Evolutionary conservation across 2,888 invertebrate genomes (phyloP).

Genomic region (Cheilosia scutellata): DNA sequence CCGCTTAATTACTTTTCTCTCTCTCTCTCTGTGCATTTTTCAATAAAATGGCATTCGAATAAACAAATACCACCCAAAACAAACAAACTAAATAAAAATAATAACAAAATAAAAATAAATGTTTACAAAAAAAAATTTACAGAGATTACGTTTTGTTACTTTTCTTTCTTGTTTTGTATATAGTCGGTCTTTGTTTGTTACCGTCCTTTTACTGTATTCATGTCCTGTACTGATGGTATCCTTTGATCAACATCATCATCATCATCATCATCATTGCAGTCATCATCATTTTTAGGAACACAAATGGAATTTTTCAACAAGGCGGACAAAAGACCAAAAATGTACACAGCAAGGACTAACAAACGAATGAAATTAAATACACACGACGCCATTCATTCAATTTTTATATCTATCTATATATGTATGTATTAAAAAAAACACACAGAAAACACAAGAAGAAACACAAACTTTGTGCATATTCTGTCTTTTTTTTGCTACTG

Average conservation of each 20-base stretch:
- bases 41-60: constrained; percentile 19
- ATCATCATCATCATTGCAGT: background rate
- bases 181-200: background rate
- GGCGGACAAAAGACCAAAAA: constrained; percentile 13
- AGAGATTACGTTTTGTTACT: constrained; percentile 3
- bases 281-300: background rate
- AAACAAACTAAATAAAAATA: background rate
- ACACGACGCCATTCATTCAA: background rate
- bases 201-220: constrained; percentile 16
- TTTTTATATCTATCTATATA: background rate
- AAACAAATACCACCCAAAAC: background rate
- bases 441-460: too few species aligned
- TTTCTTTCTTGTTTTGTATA: background rate
- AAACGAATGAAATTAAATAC: constrained; percentile 11
- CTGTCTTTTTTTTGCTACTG: too few species aligned
- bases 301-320: constrained; percentile 19
- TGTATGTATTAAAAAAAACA: background rate
- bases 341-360: background rate
- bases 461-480: too few species aligned
- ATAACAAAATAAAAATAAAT: background rate
- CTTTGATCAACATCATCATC: constrained; percentile 26
- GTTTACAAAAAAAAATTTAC: background rate
- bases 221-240: constrained; percentile 6
- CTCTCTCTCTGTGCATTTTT: background rate
- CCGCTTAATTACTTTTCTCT: background rate